These are phyloP conservation scores for Cancer borealis DNA, from an alignment of 2,888 invertebrate species.

Conservation along the genomic window DNA sequence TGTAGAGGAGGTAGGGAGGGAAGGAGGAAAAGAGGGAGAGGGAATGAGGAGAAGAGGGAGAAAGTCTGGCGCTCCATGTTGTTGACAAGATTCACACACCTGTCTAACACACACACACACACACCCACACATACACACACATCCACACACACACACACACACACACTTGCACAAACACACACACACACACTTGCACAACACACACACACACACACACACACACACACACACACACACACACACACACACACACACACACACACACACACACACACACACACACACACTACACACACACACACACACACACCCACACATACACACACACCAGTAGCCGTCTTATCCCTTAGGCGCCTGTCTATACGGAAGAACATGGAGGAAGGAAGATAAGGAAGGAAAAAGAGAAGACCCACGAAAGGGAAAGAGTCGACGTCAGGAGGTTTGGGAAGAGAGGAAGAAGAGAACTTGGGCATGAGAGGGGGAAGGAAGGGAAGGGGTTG, in stretches of 20 bases:
- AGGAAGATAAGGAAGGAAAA: neutral
- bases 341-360: slow-evolving; percentile 42
- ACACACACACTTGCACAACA: slow-evolving; percentile 47
- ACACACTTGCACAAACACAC: slow-evolving; percentile 27
- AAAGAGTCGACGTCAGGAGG: slow-evolving; percentile 10
- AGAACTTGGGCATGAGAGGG: slow-evolving; percentile 44
- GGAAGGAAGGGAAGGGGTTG: neutral
- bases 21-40: neutral
- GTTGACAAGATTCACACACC: slow-evolving; percentile 32
- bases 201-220: slow-evolving; percentile 1
- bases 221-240: slow-evolving; percentile 25
- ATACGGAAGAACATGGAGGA: slow-evolving; percentile 46
- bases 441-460: neutral
- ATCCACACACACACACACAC: neutral
- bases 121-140: neutral
- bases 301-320: neutral
- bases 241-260: slow-evolving; percentile 36
- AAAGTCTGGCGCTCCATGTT: slow-evolving; percentile 2
- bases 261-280: neutral
- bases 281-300: slow-evolving; percentile 43
- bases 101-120: slow-evolving; percentile 42
- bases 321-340: neutral
- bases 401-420: neutral
- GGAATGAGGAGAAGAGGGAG: neutral
- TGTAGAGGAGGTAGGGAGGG: neutral